Evolutionary conservation across 35 echinoderm and acorn worm genomes (phyloP), one percentile per base, ranked within the genome.

Genomic region (Amphiura filiformis): DNA sequence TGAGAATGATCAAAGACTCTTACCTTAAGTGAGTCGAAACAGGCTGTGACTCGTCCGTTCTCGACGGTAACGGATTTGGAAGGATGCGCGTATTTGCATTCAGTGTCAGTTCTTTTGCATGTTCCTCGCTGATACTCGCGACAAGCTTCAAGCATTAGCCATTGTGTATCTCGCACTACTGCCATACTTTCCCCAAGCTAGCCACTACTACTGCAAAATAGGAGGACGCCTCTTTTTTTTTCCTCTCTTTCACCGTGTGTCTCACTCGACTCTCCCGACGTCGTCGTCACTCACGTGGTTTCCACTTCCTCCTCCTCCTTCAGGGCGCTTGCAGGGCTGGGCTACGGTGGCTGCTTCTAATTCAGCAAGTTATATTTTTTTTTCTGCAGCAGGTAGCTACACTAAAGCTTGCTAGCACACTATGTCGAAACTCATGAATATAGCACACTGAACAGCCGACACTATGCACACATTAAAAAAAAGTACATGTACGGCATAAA

Each of bases 1-100:
- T 70, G 57, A 34, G n/a, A n/a, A n/a, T n/a, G n/a, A 84, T 49
- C 31, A 15, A 86, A 37, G 20, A 39, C 77, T 41, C 96, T 89
- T 92, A 99, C 96, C 96, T 99, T 99, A 65, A 99, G 88, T 42
- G 96, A 99, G 84, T 99, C 96, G 95, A 94, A 99, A 90, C 96
- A 99, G 76, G 96, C 96, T 76, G 91, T 99, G 30, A 99, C 96
- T 87, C 93, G 90, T 65, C 96, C 96, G 88, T 99, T 99, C 87
- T 99, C 96, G 83, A 99, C 96, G 32, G 90, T 88, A 57, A 99
- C 96, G 32, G 96, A 92, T 88, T 94, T 95, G 89, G 91, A 85
- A 40, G 96, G 96, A 84, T 99, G 96, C 75, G 96, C 96, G 88
- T 95, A 99, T 88, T 99, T 99, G 90, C 96, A 99, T 82, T 99